These are phyloP conservation scores for Agrilus planipennis DNA, from an alignment of 1,140 invertebrate genomes.

Conservation along the genomic window DNA sequence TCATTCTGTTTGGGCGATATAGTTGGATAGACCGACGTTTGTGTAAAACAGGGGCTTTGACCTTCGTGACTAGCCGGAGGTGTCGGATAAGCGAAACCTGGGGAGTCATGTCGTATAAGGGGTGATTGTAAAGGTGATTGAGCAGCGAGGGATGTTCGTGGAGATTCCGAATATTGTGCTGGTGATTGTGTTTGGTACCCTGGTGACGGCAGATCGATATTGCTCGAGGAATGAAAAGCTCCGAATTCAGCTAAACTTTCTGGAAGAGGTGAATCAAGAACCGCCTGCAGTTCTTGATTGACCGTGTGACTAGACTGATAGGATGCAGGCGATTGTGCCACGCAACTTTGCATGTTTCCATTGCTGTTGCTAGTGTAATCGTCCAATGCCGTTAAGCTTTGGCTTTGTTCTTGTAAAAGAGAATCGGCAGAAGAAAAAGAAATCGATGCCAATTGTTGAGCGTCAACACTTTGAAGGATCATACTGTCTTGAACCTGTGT, in stretches of 20 bases:
- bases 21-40: slow-evolving; percentile 33
- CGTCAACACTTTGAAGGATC: slow-evolving; percentile 49
- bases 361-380: slow-evolving; percentile 39
- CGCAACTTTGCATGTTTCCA: slow-evolving; percentile 22
- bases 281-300: slow-evolving; percentile 57
- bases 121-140: slow-evolving; percentile 51
- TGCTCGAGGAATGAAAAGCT: slow-evolving; percentile 50
- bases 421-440: slow-evolving; percentile 44
- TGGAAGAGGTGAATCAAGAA: slow-evolving; percentile 60
- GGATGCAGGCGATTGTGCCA: slow-evolving; percentile 35
- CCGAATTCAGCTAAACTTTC: slow-evolving; percentile 71
- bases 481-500: slow-evolving; percentile 61
- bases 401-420: slow-evolving; percentile 46
- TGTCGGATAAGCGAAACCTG: slow-evolving; percentile 66
- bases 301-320: slow-evolving; percentile 48
- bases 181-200: slow-evolving; percentile 34
- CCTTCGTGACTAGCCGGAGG: slow-evolving; percentile 74
- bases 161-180: slow-evolving; percentile 29
- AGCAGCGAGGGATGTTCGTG: slow-evolving; percentile 37
- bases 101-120: slow-evolving; percentile 44
- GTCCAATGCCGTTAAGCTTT: slow-evolving; percentile 50
- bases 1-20: slow-evolving; percentile 35
- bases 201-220: slow-evolving; percentile 33
- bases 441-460: slow-evolving; percentile 46
- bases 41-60: slow-evolving; percentile 44